Base-by-base conservation (phyloP, 2,888 invertebrate genomes). In the Spilosoma lubricipeda region DNA sequence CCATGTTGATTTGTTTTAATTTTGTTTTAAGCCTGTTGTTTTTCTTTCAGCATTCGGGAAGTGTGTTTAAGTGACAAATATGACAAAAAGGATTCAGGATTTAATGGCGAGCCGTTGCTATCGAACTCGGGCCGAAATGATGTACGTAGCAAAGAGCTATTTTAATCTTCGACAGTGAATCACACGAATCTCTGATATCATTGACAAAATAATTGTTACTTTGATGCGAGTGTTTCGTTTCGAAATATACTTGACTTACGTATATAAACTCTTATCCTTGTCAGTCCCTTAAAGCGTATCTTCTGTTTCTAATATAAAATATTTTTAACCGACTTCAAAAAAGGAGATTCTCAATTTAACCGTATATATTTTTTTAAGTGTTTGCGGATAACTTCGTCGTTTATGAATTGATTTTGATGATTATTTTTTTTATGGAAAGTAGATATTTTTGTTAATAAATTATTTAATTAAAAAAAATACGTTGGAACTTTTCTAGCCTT, bases 31-130 rank as follows among this genome's bases (percentile, higher is more conserved):
- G 73, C 56, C 69, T 77, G 83, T 87, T 86, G 80, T 87, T 86
- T 85, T 82, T 75, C 82, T 90, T 95, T 93, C 85, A 93, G 84
- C 71, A 84, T 95, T 78, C 93, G 90, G 70, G 95, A 94, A 87
- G 94, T 95, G 79, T 94, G 93, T 87, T 88, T 95, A 74, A 90
- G 86, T 90, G 94, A 94, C 87, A 95, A 94, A 82, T 91, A 88
- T 89, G 92, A 92, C 86, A 94, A 90, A 84, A 93, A 91, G 85
- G 92, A 92, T 76, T 90, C 92, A 78, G 92, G 88, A 74, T 90
- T 90, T 83, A 89, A 87, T 77, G 86, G 87, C 66, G 93, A 93
- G 74, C 82, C 92, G 20, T 86, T 93, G 67, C 86, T 93, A 68
- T 87, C 91, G 69, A 91, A 85, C 81, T 89, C 93, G 5, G 86